These are phyloP conservation scores for Danaus plexippus DNA, from an alignment of 1,140 invertebrate species.

Conservation along the genomic window DNA sequence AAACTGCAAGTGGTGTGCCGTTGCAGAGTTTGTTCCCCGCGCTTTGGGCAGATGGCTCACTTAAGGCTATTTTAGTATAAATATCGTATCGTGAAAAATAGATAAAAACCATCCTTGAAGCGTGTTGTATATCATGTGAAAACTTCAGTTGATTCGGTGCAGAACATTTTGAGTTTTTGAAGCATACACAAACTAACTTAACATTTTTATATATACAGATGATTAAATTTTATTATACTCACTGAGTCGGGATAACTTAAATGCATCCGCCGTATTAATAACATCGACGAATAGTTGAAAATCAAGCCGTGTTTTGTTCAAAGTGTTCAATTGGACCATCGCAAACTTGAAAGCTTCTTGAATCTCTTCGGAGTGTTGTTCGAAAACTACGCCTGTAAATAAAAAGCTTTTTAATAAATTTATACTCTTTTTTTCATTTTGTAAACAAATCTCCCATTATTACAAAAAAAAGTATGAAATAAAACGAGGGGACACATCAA, in stretches of 20 bases:
- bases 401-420: slow-evolving; percentile 6
- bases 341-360: slow-evolving; percentile 91
- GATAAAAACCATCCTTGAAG: neutral
- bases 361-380: slow-evolving; percentile 88
- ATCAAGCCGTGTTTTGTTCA: slow-evolving; percentile 81
- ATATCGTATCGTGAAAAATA: neutral
- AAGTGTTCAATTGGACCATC: slow-evolving; percentile 82
- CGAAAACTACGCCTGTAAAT: slow-evolving; percentile 85
- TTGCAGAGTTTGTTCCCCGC: slow-evolving; percentile 2
- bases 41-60: neutral
- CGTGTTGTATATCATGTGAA: neutral
- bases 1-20: neutral
- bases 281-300: slow-evolving; percentile 90
- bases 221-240: slow-evolving; percentile 68
- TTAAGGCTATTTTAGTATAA: slow-evolving; percentile 2
- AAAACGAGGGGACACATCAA: no score
- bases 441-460: no score
- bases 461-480: no score
- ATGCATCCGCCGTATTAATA: slow-evolving; percentile 93
- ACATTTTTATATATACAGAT: neutral
- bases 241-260: slow-evolving; percentile 91
- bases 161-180: slow-evolving; percentile 3
- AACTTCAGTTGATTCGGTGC: neutral
- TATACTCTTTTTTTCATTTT: no score
- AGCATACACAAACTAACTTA: neutral